A percentile compares a stretch with the other conserved stretches of the same genome.
Evolutionary conservation across 2,888 invertebrate genomes (phyloP).

Genomic region (Drosophila affinis): DNA sequence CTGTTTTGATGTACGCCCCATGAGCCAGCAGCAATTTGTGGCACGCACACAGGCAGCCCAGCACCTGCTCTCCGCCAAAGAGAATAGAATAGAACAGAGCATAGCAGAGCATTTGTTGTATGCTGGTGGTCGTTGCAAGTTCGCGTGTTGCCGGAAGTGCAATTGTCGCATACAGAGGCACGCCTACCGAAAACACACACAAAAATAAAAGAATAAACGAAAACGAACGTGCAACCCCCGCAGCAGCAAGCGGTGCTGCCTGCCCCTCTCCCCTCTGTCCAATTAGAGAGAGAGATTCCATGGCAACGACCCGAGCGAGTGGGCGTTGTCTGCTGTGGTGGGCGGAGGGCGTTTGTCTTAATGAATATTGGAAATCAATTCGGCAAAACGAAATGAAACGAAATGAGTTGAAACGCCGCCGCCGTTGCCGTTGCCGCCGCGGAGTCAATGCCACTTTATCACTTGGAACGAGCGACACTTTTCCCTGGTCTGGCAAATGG

Average conservation of each 20-base stretch:
- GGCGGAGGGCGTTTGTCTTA: constrained; percentile 45
- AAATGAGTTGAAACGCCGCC: constrained; percentile 39
- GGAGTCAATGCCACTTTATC: constrained; percentile 54
- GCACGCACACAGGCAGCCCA: constrained; percentile 51
- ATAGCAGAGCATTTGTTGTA: neutral
- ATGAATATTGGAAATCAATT: constrained; percentile 70
- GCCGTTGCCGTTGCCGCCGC: constrained; percentile 8
- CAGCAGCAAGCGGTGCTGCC: neutral
- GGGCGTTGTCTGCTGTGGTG: constrained; percentile 22
- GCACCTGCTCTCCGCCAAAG: constrained; percentile 57
- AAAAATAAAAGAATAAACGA: constrained; percentile 2
- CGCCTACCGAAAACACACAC: constrained; percentile 56
- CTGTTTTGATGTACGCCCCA: constrained; percentile 54
- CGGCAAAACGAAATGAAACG: constrained; percentile 21
- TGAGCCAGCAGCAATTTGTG: constrained; percentile 69
- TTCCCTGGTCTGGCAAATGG: constrained; percentile 43
- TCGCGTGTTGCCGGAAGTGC: constrained; percentile 71
- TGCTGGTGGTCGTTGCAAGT: constrained; percentile 22
- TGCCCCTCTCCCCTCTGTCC: constrained; percentile 1
- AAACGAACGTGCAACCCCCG: constrained; percentile 16
- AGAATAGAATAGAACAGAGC: constrained; percentile 15
- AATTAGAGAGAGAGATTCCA: constrained; percentile 6
- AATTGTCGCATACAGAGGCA: constrained; percentile 67
- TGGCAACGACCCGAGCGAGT: constrained; percentile 24
- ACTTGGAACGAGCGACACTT: constrained; percentile 49